phyloP scores from a whole-genome alignment of 2,888 invertebrate species.

The Agrotis puta region DNA sequence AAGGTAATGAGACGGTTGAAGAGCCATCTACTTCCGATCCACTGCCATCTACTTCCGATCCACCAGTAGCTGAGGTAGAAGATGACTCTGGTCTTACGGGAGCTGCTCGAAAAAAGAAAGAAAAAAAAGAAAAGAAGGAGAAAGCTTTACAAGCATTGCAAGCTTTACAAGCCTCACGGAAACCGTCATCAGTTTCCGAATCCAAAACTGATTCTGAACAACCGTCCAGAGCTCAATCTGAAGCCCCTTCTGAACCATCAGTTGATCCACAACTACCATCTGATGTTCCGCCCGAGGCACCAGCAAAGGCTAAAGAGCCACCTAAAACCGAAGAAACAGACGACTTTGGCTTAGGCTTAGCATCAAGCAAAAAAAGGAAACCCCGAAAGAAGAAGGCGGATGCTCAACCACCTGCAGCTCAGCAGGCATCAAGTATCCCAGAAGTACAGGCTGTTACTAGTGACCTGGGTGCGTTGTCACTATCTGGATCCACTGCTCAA shows the following conservation, averaged over 20 bases:
- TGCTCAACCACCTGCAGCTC: conserved; percentile 23
- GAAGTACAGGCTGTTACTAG: conserved; percentile 4
- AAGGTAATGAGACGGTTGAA: conserved; percentile 27
- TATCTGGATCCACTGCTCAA: conserved; percentile 3
- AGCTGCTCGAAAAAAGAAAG: conserved; percentile 63
- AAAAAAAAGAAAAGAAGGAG: conserved; percentile 68
- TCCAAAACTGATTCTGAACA: conserved; percentile 32
- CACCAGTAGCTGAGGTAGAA: conserved; percentile 34
- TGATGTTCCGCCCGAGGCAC: conserved; percentile 6
- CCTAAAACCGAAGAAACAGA: conserved; percentile 39
- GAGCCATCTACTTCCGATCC: conserved; percentile 52
- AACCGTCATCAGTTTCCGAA: conserved; percentile 29
- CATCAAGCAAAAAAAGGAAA: conserved; percentile 60
- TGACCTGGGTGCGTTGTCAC: conserved; percentile 8
- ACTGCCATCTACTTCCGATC: conserved; percentile 51
- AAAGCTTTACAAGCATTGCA: conserved; percentile 49
- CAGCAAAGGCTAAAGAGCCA: conserved; percentile 12
- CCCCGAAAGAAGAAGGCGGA: conserved; percentile 60
- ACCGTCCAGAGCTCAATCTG: conserved; percentile 43
- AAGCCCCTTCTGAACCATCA: conserved; percentile 39
- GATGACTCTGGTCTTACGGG: conserved; percentile 48
- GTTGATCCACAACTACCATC: conserved; percentile 7
- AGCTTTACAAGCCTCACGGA: conserved; percentile 47
- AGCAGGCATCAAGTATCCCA: conserved; percentile 9
- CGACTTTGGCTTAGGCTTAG: conserved; percentile 61